Base-by-base conservation (phyloP, 2,797 vertebrate genomes). In the Arnoldichthys spilopterus region DNA sequence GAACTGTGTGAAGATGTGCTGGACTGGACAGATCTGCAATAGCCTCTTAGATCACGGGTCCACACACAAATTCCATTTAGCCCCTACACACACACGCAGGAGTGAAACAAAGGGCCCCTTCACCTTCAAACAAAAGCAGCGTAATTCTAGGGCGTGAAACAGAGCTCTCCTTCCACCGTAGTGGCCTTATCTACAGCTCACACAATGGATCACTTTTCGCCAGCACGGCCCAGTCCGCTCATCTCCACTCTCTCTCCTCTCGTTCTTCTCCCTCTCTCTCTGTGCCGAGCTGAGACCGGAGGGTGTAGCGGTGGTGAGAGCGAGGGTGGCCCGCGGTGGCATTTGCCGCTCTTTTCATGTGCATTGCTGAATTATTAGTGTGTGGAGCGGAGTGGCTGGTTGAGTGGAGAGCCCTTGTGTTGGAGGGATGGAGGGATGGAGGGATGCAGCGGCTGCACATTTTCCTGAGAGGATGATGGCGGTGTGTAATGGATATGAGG, bases 181-280 rank as follows among this genome's bases (percentile, higher is more conserved):
- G 91, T 89, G 86, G 89, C 87, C 90, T 92, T 93, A 94, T 93
- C 92, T 91, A 90, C 90, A 92, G 91, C 87, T 85, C 90, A 86
- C 92, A 93, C 92, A 93, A 94, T 92, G 89, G 92, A 92, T 93
- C 89, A 87, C 91, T 92, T 92, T 93, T 91, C 88, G 91, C 87
- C 86, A 89, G 64, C 66, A 67, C 62, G 28, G 72, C 58, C 40
- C 59, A 66, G 58, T 80, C 90, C 92, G 90, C 91, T 93, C 91
- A 92, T 93, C 91, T 91, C 86, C 88, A 90, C 24, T 11, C 4
- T 45, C 53, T 15, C 58, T 30, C 58, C 20, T 32, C 28, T 61
- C 24, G 40, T 30, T 28, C 45, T 26, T 40, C 51, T 79, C 67
- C 64, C 66, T 64, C 76, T 86, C 81, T 87, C 86, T 77, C 82